Evolutionary conservation across 2,888 invertebrate species (phyloP).

Genomic region (Rhogogaster chlorosoma): DNA sequence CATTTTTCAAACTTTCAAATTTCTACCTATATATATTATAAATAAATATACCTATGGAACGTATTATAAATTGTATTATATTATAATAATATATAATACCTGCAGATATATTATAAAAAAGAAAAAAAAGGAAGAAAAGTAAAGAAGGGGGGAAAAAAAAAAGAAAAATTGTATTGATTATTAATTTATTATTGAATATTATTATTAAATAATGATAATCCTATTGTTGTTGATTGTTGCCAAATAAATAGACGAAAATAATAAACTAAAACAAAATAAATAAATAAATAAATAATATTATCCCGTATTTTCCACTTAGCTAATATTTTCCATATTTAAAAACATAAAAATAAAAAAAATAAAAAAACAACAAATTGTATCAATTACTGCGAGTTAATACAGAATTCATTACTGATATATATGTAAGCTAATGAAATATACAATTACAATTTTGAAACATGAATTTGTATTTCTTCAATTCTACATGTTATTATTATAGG

Average conservation of each 20-base stretch:
- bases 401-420: slow-evolving; percentile 23
- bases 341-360: slow-evolving; percentile 35
- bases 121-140: not conserved
- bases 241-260: slow-evolving; percentile 70
- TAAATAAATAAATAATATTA: slow-evolving; percentile 48
- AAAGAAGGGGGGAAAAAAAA: not conserved
- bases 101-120: not conserved
- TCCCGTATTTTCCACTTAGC: slow-evolving; percentile 71
- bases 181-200: slow-evolving; percentile 40
- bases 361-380: slow-evolving; percentile 35
- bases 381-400: not conserved
- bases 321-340: slow-evolving; percentile 71
- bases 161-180: slow-evolving; percentile 23
- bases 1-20: not conserved
- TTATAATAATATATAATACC: not conserved
- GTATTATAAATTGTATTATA: not conserved
- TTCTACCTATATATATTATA: not conserved
- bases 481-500: not conserved
- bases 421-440: slow-evolving; percentile 16
- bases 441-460: slow-evolving; percentile 27
- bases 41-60: not conserved
- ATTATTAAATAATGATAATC: slow-evolving; percentile 57
- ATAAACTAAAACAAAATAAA: no score
- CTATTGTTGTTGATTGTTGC: slow-evolving; percentile 77
- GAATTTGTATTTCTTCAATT: not conserved